Conservation (phyloP, 1,140 invertebrate species). For the Littorina saxatilis region DNA sequence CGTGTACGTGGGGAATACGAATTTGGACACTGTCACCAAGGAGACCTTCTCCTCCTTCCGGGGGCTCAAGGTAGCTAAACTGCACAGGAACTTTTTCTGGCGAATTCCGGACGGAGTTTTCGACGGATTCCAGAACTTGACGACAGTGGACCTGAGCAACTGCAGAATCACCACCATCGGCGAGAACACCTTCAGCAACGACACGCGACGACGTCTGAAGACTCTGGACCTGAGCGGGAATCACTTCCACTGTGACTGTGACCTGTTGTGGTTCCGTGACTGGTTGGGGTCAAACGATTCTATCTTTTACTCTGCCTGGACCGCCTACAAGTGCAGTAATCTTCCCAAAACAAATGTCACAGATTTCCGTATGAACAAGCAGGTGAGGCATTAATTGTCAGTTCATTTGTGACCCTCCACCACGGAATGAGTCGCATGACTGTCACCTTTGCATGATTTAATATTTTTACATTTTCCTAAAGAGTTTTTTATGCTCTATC, state of each 20-base stretch:
- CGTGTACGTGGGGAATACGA: not conserved
- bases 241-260: not conserved
- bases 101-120: not conserved
- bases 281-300: not conserved
- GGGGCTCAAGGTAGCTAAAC: not conserved
- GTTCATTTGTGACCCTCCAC: too few species aligned
- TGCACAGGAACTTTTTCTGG: not conserved
- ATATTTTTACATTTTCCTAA: too few species aligned
- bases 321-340: not conserved
- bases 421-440: too few species aligned
- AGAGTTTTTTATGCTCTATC: too few species aligned
- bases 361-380: not conserved
- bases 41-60: not conserved
- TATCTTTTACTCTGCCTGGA: not conserved
- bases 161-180: not conserved
- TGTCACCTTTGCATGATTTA: too few species aligned
- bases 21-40: not conserved
- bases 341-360: not conserved
- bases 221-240: not conserved
- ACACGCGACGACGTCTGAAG: not conserved
- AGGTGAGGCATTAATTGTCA: too few species aligned
- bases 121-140: not conserved
- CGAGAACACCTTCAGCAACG: not conserved
- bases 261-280: not conserved
- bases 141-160: not conserved